A percentile compares a stretch with the other conserved stretches of the same genome.
Evolutionary conservation across 2,797 vertebrate species (phyloP).

Genomic region (Danio albolineatus): DNA sequence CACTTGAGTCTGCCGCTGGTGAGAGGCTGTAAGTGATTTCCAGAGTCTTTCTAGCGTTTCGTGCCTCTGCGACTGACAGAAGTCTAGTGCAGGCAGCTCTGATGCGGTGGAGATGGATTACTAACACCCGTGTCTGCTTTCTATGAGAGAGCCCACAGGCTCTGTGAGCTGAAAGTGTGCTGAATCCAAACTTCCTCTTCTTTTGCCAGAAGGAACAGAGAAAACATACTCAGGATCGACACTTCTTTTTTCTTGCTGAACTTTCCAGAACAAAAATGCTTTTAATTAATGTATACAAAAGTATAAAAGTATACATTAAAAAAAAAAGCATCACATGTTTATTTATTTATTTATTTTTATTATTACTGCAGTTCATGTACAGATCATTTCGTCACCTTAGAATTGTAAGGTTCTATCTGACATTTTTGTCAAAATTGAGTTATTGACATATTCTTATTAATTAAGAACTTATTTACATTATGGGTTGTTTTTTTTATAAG

Average conservation of each 20-base stretch:
- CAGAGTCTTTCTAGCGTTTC: constrained; percentile 42
- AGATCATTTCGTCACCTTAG: too few relatives aligned
- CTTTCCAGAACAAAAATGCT: not conserved
- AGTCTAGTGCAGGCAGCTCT: constrained; percentile 33
- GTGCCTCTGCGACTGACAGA: constrained; percentile 9
- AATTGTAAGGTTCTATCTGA: too few relatives aligned
- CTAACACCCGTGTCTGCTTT: constrained; percentile 62
- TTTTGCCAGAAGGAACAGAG: not conserved
- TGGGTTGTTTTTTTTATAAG: too few relatives aligned
- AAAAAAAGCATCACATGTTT: too few relatives aligned
- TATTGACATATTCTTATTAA: too few relatives aligned
- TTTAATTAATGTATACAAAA: not conserved
- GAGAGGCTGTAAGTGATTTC: constrained; percentile 11
- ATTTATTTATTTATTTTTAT: constrained; percentile 12
- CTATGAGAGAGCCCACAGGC: constrained; percentile 35
- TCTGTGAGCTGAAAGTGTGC: constrained; percentile 12
- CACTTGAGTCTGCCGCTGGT: not conserved
- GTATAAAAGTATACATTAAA: too few relatives aligned
- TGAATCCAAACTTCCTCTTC: constrained; percentile 24
- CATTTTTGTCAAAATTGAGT: too few relatives aligned
- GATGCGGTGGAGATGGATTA: constrained; percentile 72
- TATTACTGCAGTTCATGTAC: not conserved
- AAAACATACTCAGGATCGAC: not conserved
- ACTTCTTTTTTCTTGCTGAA: not conserved
- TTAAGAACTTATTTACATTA: too few relatives aligned